These are phyloP conservation scores for Eupithecia dodoneata DNA, from an alignment of 2,888 invertebrate genomes.

Conservation along the genomic window DNA sequence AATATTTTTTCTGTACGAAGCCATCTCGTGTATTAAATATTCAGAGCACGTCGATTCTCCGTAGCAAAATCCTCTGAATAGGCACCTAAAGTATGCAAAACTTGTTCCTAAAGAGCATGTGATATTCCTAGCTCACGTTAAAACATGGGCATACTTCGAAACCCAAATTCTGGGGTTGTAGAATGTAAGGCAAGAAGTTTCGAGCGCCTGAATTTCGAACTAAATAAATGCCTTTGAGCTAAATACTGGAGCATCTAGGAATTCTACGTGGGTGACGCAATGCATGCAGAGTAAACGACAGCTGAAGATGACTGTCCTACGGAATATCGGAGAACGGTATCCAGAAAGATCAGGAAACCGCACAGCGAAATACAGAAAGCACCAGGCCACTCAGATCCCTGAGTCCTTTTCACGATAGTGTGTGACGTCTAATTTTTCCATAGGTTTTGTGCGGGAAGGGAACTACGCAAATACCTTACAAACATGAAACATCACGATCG, in stretches of 20 bases:
- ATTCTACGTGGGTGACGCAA: background rate
- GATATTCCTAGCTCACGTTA: background rate
- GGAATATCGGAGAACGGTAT: no score
- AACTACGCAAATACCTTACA: no score
- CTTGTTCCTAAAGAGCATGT: background rate
- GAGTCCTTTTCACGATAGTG: no score
- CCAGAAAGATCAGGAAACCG: no score
- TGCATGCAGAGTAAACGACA: background rate
- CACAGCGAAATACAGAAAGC: no score
- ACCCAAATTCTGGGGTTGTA: background rate
- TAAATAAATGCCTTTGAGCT: background rate
- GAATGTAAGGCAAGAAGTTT: background rate
- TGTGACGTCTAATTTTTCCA: no score
- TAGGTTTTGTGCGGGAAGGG: no score
- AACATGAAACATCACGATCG: no score
- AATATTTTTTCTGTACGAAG: no score
- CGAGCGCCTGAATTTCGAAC: background rate
- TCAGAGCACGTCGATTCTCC: background rate
- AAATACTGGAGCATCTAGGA: background rate
- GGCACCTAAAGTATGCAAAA: background rate
- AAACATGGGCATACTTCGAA: conserved; percentile 6
- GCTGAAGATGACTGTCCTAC: background rate
- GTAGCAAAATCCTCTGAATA: background rate
- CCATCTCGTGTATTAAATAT: background rate
- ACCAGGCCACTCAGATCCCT: no score